phyloP scores from a whole-genome alignment of 2,797 vertebrate species.

The Epinephelus awoara region DNA sequence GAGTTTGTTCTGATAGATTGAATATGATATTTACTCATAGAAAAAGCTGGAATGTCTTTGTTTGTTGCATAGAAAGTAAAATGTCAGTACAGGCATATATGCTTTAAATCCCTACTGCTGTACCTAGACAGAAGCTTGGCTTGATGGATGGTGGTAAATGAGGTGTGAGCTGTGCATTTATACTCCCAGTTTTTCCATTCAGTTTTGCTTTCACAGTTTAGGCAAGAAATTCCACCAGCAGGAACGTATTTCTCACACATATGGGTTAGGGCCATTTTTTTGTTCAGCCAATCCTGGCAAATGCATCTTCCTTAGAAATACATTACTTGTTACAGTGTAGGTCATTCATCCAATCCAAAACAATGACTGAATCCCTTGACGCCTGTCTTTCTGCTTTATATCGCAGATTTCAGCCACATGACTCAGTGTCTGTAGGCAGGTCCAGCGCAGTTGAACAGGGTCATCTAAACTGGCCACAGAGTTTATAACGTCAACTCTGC shows the following conservation, averaged over 20 bases:
- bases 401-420: slow-evolving; percentile 50
- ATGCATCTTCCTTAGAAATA: slow-evolving; percentile 7
- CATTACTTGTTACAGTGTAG: slow-evolving; percentile 7
- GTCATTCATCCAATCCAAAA: slow-evolving; percentile 23
- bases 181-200: neutral
- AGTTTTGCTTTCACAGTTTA: neutral
- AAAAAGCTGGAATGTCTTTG: neutral
- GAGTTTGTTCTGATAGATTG: neutral
- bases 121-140: neutral
- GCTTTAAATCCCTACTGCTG: too few relatives aligned
- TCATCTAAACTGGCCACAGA: slow-evolving; percentile 40
- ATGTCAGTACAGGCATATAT: neutral
- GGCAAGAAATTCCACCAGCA: slow-evolving; percentile 9
- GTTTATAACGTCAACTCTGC: slow-evolving; percentile 57
- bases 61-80: slow-evolving; percentile 3
- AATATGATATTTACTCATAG: neutral
- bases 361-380: slow-evolving; percentile 34
- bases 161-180: neutral
- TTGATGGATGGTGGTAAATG: slow-evolving; percentile 4
- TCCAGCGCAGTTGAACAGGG: slow-evolving; percentile 42
- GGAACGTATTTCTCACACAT: slow-evolving; percentile 27
- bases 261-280: neutral
- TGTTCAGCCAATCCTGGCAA: slow-evolving; percentile 3
- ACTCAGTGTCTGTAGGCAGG: slow-evolving; percentile 56
- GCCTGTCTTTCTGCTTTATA: slow-evolving; percentile 55